phyloP scores from a whole-genome alignment of 2,888 invertebrate species.

The Thereva unica region DNA sequence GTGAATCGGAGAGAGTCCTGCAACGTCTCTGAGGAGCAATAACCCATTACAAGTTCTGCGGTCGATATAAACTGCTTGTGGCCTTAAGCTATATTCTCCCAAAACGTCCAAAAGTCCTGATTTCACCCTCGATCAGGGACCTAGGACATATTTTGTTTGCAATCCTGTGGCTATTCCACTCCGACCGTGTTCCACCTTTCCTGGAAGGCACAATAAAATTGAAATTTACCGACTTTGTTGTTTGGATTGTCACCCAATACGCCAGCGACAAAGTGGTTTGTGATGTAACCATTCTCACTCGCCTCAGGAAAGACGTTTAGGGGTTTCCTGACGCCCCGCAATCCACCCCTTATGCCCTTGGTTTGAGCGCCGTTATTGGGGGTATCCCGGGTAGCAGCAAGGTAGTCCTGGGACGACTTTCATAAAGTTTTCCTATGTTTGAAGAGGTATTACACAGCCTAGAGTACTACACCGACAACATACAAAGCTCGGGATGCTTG shows the following conservation, averaged over 20 bases:
- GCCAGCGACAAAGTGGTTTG: slow-evolving; percentile 30
- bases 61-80: slow-evolving; percentile 25
- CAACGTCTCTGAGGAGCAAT: not conserved
- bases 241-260: slow-evolving; percentile 39
- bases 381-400: no score
- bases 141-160: slow-evolving; percentile 9
- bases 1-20: no score
- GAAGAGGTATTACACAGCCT: no score
- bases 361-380: no score
- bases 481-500: no score
- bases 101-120: slow-evolving; percentile 26
- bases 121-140: not conserved
- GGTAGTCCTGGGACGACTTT: no score
- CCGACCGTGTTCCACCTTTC: slow-evolving; percentile 5
- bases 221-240: slow-evolving; percentile 40
- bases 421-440: no score
- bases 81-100: slow-evolving; percentile 20
- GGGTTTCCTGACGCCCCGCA: no score
- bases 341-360: no score
- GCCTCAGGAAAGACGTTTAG: slow-evolving; percentile 22
- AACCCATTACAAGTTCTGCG: slow-evolving; percentile 17
- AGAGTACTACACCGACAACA: no score
- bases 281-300: slow-evolving; percentile 19
- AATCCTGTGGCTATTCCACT: not conserved
- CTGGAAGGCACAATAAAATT: slow-evolving; percentile 39